Percentiles rank a stretch among this genome's conserved stretches.
Evolutionary conservation across 2,888 invertebrate genomes (phyloP).

Genomic region (Harpalus rufipes): DNA sequence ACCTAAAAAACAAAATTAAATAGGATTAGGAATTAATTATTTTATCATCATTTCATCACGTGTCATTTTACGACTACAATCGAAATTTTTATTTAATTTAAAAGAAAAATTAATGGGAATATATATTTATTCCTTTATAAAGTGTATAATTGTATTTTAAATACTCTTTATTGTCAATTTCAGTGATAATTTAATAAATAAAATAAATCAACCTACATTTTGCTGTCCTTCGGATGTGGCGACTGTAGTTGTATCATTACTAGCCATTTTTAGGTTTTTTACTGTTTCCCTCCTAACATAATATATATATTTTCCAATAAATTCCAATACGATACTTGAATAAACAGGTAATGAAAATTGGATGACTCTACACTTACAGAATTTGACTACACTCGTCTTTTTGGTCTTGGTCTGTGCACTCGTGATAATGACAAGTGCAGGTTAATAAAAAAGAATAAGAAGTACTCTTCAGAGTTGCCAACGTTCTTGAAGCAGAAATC

Average conservation of each 20-base stretch:
- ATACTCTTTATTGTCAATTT: background rate
- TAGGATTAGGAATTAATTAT: background rate
- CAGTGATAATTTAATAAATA: conserved; percentile 3
- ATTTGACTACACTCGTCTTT: conserved; percentile 44
- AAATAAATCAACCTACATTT: conserved; percentile 63
- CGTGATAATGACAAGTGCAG: conserved; percentile 45
- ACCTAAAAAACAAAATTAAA: conserved; percentile 47
- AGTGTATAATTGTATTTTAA: background rate
- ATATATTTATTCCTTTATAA: background rate
- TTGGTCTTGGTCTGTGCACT: too few relatives aligned
- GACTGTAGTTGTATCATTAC: conserved; percentile 53
- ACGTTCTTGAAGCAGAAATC: too few relatives aligned
- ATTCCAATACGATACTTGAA: background rate
- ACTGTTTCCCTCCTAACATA: conserved; percentile 45
- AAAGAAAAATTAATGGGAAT: too few relatives aligned
- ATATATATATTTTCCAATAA: conserved; percentile 30
- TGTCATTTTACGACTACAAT: background rate
- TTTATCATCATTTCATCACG: background rate
- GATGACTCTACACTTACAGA: conserved; percentile 31
- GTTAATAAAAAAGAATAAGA: conserved; percentile 23
- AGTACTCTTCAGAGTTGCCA: background rate
- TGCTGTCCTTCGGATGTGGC: conserved; percentile 48
- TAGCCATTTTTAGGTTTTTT: conserved; percentile 47
- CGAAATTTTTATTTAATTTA: too few relatives aligned
- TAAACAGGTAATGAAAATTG: background rate